These are phyloP conservation scores for Larimichthys crocea DNA, from an alignment of 2,113 vertebrate genomes.

Conservation along the genomic window DNA sequence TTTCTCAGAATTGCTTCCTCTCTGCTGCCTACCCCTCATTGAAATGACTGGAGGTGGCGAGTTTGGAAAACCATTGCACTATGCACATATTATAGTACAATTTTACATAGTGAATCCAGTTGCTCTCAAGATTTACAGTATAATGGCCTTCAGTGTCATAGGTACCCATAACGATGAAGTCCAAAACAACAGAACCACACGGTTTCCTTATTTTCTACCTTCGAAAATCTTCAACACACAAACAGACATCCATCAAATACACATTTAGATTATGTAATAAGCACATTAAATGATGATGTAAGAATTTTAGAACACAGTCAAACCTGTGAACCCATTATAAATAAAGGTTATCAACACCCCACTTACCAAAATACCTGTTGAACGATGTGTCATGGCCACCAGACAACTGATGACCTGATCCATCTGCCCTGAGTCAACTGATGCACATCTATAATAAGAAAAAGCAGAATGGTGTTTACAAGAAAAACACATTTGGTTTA, in stretches of 20 bases:
- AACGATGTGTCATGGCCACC: conserved; percentile 17
- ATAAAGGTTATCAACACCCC: conserved; percentile 9
- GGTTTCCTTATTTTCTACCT: background rate
- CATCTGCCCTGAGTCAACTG: conserved; percentile 50
- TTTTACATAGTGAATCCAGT: conserved; percentile 7
- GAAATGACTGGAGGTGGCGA: too few relatives aligned
- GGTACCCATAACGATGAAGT: background rate
- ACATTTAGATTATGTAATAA: background rate
- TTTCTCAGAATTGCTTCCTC: too few relatives aligned
- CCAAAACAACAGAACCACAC: background rate
- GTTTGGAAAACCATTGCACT: too few relatives aligned
- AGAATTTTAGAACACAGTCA: background rate
- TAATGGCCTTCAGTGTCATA: background rate
- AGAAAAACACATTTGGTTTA: conserved; percentile 70
- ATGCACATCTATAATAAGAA: conserved; percentile 71
- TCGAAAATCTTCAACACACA: background rate
- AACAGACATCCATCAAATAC: background rate
- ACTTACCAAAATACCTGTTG: conserved; percentile 30
- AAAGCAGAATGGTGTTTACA: conserved; percentile 71
- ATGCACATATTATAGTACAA: background rate
- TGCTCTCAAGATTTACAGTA: background rate
- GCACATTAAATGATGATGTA: background rate
- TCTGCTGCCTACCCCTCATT: too few relatives aligned
- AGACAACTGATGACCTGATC: conserved; percentile 42
- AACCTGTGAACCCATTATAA: background rate